Base-by-base conservation (phyloP, 1,140 invertebrate species). In the Danaus plexippus region DNA sequence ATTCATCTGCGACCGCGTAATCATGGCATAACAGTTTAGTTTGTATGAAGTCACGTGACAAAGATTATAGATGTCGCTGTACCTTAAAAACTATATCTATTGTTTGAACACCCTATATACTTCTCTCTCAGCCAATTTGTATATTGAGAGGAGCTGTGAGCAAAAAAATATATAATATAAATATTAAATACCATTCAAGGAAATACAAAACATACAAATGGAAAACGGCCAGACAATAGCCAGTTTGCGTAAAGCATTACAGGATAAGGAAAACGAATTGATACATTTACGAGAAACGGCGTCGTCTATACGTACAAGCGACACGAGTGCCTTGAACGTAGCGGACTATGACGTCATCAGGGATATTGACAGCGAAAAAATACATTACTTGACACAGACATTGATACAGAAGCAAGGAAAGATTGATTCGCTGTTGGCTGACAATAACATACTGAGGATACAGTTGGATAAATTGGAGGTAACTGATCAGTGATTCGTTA, bases 381-480 rank as follows among this genome's bases (percentile, higher is more conserved):
- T 84, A 10, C 61, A 79, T 15, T 73, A 71, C 45, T 82, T 95
- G 10, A 95, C 94, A 1, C 91, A 95, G 73, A 94, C 91, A 44
- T 82, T 96, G 11, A 93, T 96, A 57, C 89, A 93, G 62, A 96
- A 94, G 77, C 95, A 96, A 76, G 92, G 91, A 50, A 89, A 91
- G 61, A 82, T 96, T 12, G 94, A 96, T 74, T 88, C 90, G 51
- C 80, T 95, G 40, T 90, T 93, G 52, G 93, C 93, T 2, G 94
- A 96, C 70, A 92, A 94, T 75, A 94, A 94, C 87, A 94, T 94
- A 42, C 85, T 95, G 18, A 88, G 89, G 61, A 86, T 95, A 58
- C 94, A 95, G 70, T 74, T 96, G 45, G 94, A 95, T 75, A 92
- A 94, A 78, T 78, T 93, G 15, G 92, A 95, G 89, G 93, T 92